phyloP scores from a whole-genome alignment of 2,113 vertebrate genomes.

The Eubucco bourcierii region DNA sequence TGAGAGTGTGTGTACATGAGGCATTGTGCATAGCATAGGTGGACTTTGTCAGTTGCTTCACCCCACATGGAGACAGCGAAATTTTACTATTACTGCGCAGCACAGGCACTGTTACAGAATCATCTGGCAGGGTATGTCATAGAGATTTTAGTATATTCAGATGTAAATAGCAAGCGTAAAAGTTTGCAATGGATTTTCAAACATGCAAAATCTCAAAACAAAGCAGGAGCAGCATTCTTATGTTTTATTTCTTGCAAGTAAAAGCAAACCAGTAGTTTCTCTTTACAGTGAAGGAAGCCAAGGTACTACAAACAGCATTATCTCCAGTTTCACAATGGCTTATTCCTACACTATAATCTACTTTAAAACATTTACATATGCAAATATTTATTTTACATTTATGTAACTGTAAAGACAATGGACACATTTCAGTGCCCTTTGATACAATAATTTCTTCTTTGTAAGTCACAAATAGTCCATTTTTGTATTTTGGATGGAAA shows the following conservation, averaged over 20 bases:
- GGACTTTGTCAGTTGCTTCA: background rate
- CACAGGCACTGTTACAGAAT: background rate
- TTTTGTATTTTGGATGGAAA: conserved; percentile 37
- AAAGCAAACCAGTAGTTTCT: background rate
- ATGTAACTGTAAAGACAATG: background rate
- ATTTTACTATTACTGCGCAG: background rate
- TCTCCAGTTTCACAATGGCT: background rate
- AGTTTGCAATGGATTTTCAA: background rate
- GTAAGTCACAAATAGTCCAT: background rate
- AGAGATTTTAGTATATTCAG: background rate
- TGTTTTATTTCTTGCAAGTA: background rate
- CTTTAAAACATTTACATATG: background rate
- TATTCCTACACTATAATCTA: background rate
- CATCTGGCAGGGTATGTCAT: background rate
- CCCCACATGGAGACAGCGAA: background rate
- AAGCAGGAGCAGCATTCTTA: background rate
- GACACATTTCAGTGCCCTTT: background rate
- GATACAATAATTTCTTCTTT: background rate
- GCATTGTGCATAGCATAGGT: background rate
- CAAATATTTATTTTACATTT: background rate
- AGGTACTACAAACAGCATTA: background rate
- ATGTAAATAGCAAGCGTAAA: background rate
- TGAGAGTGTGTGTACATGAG: background rate
- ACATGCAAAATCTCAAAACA: background rate
- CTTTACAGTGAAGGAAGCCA: background rate